Evolutionary conservation across 2,797 vertebrate species (phyloP), one percentile per base, ranked within the genome.

Genomic region (Pseudomugil tenellus): DNA sequence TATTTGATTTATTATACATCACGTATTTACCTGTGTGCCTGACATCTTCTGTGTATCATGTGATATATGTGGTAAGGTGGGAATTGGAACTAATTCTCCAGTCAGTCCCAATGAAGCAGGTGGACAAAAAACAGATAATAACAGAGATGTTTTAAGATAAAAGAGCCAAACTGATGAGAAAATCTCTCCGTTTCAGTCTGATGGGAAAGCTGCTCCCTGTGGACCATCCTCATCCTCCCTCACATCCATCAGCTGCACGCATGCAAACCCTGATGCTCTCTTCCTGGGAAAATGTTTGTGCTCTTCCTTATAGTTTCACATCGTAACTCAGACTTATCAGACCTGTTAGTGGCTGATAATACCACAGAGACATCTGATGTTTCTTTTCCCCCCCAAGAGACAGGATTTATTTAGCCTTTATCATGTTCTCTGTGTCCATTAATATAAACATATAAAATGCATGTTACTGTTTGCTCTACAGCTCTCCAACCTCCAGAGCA

Each of bases 151-250:
- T 34, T 12, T 9, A 59, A 26, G 29, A 49, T 2, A 3, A 14
- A 29, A 16, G 31, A 48, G 70, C 43, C 4, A 46, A 13, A 58
- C 23, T 23, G 53, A 70, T 66, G 74, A 67, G 58, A 70, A 66
- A 76, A 71, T 4, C 34, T 46, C 29, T 48, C 25, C n/a, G 53
- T n/a, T 39, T 28, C 17, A 35, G 46, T 61, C 67, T 52, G 67
- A 61, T 76, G 74, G 67, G 74, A 76, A 70, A 55, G 56, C 62
- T 23, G 67, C 43, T 70, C 74, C 74, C 74, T 19, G 8, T 19
- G 62, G 74, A 70, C 16, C 23, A 14, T 51, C 67, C 41, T 61
- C 62, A 34, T 70, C 56, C 57, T 70, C 31, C 59, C 17, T 32
- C 28, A 43, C 60, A 55, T 69, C 32, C 60, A 75, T 69, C 72